Evolutionary conservation across 2,888 invertebrate species (phyloP), one percentile per base, ranked within the genome.

Genomic region (Scaptomyza polygonia): DNA sequence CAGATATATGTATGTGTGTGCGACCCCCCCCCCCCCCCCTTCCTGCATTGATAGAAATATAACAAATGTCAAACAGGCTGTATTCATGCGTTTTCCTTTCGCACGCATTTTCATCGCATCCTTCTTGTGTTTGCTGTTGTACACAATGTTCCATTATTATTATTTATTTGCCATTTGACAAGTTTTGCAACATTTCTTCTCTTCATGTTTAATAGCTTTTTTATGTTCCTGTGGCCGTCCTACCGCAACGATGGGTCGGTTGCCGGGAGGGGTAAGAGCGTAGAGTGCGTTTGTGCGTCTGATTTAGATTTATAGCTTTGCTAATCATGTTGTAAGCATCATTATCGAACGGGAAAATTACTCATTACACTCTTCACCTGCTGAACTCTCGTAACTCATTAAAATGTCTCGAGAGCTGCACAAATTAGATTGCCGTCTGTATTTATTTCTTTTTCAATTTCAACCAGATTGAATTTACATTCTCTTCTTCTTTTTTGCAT

Each of bases 101-200:
- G 51, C 72, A 81, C 56, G 34, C 84, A 78, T 69, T 80, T 76
- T 76, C 43, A 16, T 66, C 47, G 44, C 30, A 30, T 43, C 21
- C 53, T 32, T 27, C n/a, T 40, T 57, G 12, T 9, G 14, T 53
- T 30, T 67, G n/a, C 70, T 62, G 45, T 43, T 39, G 5, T 44
- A 45, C 30, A 57, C 27, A 48, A 27, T 16, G 63, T 67, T 77
- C 65, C 58, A 47, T 62, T 71, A 76, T 58, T 36, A 8, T 57
- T 57, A 62, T 69, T 71, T 71, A 54, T 69, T 79, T 69, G 65
- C 64, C 59, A 64, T 34, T 21, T 75, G 62, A 54, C 69, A 74
- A 72, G 63, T 74, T 36, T 79, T 79, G 80, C 75, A 77, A 68
- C 67, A 62, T 72, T 70, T 68, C 52, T n/a, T n/a, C 70, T 64